Percentiles rank a stretch among this genome's conserved stretches.
Conservation (phyloP, 2,888 invertebrate species). For the Agrotis clavis region DNA sequence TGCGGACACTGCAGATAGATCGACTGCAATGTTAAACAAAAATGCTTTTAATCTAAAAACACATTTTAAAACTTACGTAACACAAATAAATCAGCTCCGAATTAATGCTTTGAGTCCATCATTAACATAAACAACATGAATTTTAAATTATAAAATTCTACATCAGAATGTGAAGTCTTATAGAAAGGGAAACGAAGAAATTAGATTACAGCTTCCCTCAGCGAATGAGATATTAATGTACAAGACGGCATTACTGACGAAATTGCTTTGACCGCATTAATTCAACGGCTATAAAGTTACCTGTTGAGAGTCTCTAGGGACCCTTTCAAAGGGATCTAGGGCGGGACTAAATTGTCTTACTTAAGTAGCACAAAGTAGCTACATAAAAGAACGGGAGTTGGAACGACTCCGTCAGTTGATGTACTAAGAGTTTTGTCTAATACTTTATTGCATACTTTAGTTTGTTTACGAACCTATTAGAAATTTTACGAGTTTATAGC, state of each 20-base stretch:
- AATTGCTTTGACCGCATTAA: slow-evolving; percentile 86
- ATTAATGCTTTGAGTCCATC: slow-evolving; percentile 40
- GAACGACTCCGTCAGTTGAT: slow-evolving; percentile 61
- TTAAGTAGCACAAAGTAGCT: slow-evolving; percentile 74
- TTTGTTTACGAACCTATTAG: slow-evolving; percentile 59
- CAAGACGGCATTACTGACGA: slow-evolving; percentile 73
- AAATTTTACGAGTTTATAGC: slow-evolving; percentile 60
- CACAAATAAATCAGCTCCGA: slow-evolving; percentile 33
- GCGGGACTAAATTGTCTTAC: slow-evolving; percentile 82
- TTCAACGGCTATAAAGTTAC: slow-evolving; percentile 84
- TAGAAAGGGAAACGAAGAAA: slow-evolving; percentile 63
- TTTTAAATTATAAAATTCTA: slow-evolving; percentile 47
- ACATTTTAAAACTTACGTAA: slow-evolving; percentile 41
- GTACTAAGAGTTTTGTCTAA: slow-evolving; percentile 57
- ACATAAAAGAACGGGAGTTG: slow-evolving; percentile 75
- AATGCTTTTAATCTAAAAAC: slow-evolving; percentile 43
- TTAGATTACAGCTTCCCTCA: slow-evolving; percentile 74
- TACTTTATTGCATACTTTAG: slow-evolving; percentile 59
- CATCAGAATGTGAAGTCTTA: slow-evolving; percentile 46
- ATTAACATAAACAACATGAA: slow-evolving; percentile 49
- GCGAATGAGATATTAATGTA: slow-evolving; percentile 76
- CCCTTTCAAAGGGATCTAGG: slow-evolving; percentile 80
- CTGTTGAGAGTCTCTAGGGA: slow-evolving; percentile 81
- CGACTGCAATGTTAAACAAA: slow-evolving; percentile 35
- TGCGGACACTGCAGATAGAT: slow-evolving; percentile 28